A percentile compares a stretch with the other conserved stretches of the same genome.
These are phyloP conservation scores for Psephotus haematonotus DNA, from an alignment of 2,113 vertebrate genomes.

Conservation along the genomic window DNA sequence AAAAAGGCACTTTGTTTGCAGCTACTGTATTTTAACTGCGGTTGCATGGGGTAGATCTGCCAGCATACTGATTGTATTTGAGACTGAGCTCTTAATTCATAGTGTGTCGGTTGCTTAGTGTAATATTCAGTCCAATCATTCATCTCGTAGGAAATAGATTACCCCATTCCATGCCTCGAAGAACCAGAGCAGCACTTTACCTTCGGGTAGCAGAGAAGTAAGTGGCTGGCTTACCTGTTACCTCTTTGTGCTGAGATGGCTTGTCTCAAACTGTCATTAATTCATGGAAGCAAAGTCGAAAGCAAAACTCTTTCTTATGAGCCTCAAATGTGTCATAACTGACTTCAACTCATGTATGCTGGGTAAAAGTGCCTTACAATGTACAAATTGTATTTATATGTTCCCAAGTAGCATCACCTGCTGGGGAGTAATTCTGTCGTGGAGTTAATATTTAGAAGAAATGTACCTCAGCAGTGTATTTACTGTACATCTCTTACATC, in stretches of 20 bases:
- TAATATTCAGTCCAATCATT: slow-evolving; percentile 47
- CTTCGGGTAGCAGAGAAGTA: slow-evolving; percentile 63
- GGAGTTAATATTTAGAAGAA: slow-evolving; percentile 79
- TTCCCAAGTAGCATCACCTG: slow-evolving; percentile 79
- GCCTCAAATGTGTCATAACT: slow-evolving; percentile 65
- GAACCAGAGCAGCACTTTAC: slow-evolving; percentile 74
- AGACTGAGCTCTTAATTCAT: slow-evolving; percentile 62
- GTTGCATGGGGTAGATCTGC: slow-evolving; percentile 70
- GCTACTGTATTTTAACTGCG: slow-evolving; percentile 72
- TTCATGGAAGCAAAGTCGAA: slow-evolving; percentile 61
- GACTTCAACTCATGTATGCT: slow-evolving; percentile 74
- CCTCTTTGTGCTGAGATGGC: slow-evolving; percentile 70
- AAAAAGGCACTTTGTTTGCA: slow-evolving; percentile 75
- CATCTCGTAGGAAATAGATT: slow-evolving; percentile 44
- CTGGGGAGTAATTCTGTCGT: slow-evolving; percentile 77
- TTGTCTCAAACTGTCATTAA: slow-evolving; percentile 42
- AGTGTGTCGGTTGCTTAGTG: slow-evolving; percentile 48
- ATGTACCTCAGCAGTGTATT: slow-evolving; percentile 81
- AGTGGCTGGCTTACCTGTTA: slow-evolving; percentile 70
- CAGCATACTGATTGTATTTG: slow-evolving; percentile 65
- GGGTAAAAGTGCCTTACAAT: slow-evolving; percentile 84
- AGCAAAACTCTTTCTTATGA: slow-evolving; percentile 51
- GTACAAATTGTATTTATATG: slow-evolving; percentile 83
- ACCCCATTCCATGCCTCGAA: slow-evolving; percentile 65
- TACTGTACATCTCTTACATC: slow-evolving; percentile 79